Evolutionary conservation across 2,797 vertebrate genomes (phyloP).

Genomic region (Austrolebias charrua): DNA sequence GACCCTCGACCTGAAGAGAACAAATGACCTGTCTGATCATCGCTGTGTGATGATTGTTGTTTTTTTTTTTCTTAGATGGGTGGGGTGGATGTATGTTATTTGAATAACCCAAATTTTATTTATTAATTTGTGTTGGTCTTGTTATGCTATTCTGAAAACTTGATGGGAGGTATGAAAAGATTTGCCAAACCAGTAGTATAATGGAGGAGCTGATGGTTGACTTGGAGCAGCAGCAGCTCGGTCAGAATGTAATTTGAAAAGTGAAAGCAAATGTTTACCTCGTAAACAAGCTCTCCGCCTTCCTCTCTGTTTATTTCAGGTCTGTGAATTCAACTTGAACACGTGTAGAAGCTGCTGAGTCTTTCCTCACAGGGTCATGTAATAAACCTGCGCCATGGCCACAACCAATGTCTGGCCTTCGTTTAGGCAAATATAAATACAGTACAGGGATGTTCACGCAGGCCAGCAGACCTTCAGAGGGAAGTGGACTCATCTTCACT

Average conservation of each 20-base stretch:
- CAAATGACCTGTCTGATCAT: no score
- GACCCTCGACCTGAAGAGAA: no score
- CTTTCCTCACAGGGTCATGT: constrained; percentile 37
- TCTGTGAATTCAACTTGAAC: constrained; percentile 49
- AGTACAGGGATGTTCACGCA: constrained; percentile 41
- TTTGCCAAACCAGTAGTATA: constrained; percentile 5
- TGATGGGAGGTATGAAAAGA: neutral
- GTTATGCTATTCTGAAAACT: neutral
- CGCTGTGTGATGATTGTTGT: no score
- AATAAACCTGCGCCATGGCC: constrained; percentile 47
- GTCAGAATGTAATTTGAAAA: constrained; percentile 65
- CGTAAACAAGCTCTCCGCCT: constrained; percentile 62
- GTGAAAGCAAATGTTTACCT: constrained; percentile 69
- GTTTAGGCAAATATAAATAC: constrained; percentile 64
- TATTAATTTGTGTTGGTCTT: no score
- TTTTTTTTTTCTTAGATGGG: no score
- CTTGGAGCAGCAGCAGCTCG: constrained; percentile 27
- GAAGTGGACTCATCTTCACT: constrained; percentile 36
- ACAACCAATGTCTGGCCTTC: constrained; percentile 67
- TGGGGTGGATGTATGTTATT: no score
- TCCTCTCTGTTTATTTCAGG: constrained; percentile 61
- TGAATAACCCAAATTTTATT: no score
- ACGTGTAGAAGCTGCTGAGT: constrained; percentile 40
- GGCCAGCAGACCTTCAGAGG: constrained; percentile 28
- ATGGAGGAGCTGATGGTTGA: constrained; percentile 1